A percentile compares a stretch with the other conserved stretches of the same genome.
These are phyloP conservation scores for Sphinx pinastri DNA, from an alignment of 2,888 invertebrate genomes.

Conservation along the genomic window DNA sequence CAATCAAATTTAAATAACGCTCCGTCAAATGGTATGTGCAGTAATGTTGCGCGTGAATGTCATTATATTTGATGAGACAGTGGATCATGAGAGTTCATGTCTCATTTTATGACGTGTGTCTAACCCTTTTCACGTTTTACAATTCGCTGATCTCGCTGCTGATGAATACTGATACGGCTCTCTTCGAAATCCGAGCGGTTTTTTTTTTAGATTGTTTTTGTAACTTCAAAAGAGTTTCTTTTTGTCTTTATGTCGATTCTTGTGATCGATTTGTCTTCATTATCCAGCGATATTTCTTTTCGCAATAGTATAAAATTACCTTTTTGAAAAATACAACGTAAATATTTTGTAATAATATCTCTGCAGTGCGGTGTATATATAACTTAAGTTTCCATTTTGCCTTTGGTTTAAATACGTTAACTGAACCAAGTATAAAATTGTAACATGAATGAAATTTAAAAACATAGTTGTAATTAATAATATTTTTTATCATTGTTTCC, in stretches of 20 bases:
- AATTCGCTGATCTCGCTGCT: slow-evolving; percentile 48
- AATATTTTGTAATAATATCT: background rate
- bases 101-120: slow-evolving; percentile 55
- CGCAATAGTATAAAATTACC: background rate
- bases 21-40: slow-evolving; percentile 18
- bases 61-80: slow-evolving; percentile 43
- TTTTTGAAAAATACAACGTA: background rate
- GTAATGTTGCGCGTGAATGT: slow-evolving; percentile 29
- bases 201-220: slow-evolving; percentile 31
- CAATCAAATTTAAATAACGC: slow-evolving; percentile 27
- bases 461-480: too few relatives aligned
- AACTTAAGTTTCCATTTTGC: too few relatives aligned
- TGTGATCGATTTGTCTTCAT: background rate
- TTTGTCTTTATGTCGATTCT: background rate
- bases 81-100: slow-evolving; percentile 45
- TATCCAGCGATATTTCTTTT: background rate
- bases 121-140: slow-evolving; percentile 63
- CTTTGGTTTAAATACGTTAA: too few relatives aligned
- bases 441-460: too few relatives aligned
- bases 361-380: background rate
- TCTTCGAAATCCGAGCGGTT: slow-evolving; percentile 32
- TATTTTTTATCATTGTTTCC: too few relatives aligned
- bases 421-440: too few relatives aligned
- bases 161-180: slow-evolving; percentile 46
- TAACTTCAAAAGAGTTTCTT: slow-evolving; percentile 1